A percentile compares a stretch with the other conserved stretches of the same genome.
phyloP scores from a whole-genome alignment of 2,797 vertebrate genomes.

The Etheostoma nigrum region DNA sequence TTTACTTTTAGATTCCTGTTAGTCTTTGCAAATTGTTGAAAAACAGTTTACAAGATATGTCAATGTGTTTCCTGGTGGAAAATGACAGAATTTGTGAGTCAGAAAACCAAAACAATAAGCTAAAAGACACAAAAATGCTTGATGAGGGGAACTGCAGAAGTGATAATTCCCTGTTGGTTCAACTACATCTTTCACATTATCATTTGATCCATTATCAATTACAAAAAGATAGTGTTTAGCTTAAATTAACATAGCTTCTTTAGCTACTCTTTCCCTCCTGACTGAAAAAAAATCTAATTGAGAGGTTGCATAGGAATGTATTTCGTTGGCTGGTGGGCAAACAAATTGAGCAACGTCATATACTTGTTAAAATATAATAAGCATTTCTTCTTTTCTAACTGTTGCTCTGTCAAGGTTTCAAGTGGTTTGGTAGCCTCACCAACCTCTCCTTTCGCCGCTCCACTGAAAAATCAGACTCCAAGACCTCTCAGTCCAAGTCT shows the following conservation, averaged over 20 bases:
- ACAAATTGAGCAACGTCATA: background rate
- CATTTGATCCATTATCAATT: background rate
- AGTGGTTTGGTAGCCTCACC: slow-evolving; percentile 91
- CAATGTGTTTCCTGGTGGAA: background rate
- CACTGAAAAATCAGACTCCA: slow-evolving; percentile 69
- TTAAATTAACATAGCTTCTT: background rate
- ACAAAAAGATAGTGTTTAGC: background rate
- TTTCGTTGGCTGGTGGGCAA: background rate
- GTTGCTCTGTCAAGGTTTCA: slow-evolving; percentile 85
- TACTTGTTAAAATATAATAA: background rate
- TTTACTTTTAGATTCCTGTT: background rate
- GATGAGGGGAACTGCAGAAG: background rate
- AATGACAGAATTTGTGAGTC: background rate
- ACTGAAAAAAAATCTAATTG: background rate
- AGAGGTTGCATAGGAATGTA: background rate
- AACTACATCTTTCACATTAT: background rate
- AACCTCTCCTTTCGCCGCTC: slow-evolving; percentile 87
- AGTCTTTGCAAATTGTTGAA: background rate
- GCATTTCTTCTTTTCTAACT: background rate
- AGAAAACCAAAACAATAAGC: background rate
- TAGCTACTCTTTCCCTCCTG: background rate
- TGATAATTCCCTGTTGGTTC: background rate
- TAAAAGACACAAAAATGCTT: background rate
- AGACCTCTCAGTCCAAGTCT: slow-evolving; percentile 34
- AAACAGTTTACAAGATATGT: background rate